Conservation (phyloP, 2,113 vertebrate species). For the Nothocercus nigrocapillus region DNA sequence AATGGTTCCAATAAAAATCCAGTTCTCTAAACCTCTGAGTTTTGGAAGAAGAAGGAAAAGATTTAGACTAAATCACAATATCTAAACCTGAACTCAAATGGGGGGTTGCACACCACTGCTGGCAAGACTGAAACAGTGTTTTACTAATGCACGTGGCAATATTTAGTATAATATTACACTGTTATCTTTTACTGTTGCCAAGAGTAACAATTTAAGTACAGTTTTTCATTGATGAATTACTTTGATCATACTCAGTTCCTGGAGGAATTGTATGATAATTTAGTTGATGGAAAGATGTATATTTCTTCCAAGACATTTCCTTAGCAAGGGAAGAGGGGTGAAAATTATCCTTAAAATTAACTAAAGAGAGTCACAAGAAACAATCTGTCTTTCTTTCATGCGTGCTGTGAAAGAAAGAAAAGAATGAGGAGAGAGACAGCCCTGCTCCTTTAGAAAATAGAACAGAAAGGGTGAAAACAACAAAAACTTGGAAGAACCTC, state of each 20-base stretch:
- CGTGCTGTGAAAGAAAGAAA: background rate
- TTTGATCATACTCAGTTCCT: constrained; percentile 55
- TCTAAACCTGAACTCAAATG: constrained; percentile 63
- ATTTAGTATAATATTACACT: constrained; percentile 79
- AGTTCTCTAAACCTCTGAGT: constrained; percentile 69
- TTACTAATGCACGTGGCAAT: constrained; percentile 77
- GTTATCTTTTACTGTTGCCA: constrained; percentile 67
- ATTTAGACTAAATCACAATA: constrained; percentile 72
- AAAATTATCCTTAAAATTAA: constrained; percentile 21
- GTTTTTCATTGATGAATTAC: constrained; percentile 72
- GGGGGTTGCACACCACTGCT: constrained; percentile 54
- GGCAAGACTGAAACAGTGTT: constrained; percentile 52
- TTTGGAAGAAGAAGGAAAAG: constrained; percentile 75
- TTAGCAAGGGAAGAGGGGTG: constrained; percentile 11
- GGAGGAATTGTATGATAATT: constrained; percentile 72
- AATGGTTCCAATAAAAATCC: constrained; percentile 80
- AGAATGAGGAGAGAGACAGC: background rate
- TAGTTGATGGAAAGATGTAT: constrained; percentile 65
- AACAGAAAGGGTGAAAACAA: constrained; percentile 40
- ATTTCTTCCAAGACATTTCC: constrained; percentile 67
- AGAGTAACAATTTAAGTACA: constrained; percentile 76
- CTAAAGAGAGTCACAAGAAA: constrained; percentile 5
- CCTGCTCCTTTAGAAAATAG: constrained; percentile 45
- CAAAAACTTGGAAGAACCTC: constrained; percentile 48
- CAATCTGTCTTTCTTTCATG: constrained; percentile 4